Conservation (phyloP, 2,888 invertebrate genomes). For the Drosophila flavopinicola region DNA sequence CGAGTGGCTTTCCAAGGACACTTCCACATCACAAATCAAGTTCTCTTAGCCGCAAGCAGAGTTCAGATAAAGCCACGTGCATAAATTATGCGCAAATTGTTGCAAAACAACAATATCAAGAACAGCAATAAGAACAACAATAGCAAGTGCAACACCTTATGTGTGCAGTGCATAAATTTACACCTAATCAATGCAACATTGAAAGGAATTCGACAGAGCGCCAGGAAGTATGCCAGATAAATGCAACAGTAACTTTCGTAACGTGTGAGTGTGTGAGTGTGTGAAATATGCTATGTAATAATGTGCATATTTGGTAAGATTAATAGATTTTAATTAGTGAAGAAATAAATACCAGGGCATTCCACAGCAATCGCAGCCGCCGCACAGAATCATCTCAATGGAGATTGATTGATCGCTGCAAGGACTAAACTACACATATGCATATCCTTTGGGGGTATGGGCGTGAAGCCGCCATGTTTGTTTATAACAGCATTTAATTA, state of each 20-base stretch:
- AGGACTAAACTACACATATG: slow-evolving; percentile 32
- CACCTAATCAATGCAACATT: slow-evolving; percentile 76
- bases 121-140: slow-evolving; percentile 24
- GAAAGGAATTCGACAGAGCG: slow-evolving; percentile 60
- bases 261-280: slow-evolving; percentile 8
- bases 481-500: slow-evolving; percentile 73
- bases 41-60: slow-evolving; percentile 27
- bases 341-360: slow-evolving; percentile 44
- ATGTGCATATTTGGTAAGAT: slow-evolving; percentile 61
- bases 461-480: slow-evolving; percentile 43
- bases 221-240: slow-evolving; percentile 49
- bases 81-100: slow-evolving; percentile 47
- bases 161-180: slow-evolving; percentile 67
- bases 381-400: slow-evolving; percentile 10
- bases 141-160: slow-evolving; percentile 20
- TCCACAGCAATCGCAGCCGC: slow-evolving; percentile 6
- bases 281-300: slow-evolving; percentile 46
- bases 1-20: slow-evolving; percentile 5
- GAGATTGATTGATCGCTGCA: slow-evolving; percentile 68
- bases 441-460: slow-evolving; percentile 12
- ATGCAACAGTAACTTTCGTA: slow-evolving; percentile 22
- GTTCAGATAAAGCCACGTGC: slow-evolving; percentile 26
- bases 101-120: slow-evolving; percentile 12
- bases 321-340: slow-evolving; percentile 79
- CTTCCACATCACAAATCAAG: slow-evolving; percentile 41